Conservation (phyloP, 2,113 vertebrate species). For the Laterallus jamaicensis region DNA sequence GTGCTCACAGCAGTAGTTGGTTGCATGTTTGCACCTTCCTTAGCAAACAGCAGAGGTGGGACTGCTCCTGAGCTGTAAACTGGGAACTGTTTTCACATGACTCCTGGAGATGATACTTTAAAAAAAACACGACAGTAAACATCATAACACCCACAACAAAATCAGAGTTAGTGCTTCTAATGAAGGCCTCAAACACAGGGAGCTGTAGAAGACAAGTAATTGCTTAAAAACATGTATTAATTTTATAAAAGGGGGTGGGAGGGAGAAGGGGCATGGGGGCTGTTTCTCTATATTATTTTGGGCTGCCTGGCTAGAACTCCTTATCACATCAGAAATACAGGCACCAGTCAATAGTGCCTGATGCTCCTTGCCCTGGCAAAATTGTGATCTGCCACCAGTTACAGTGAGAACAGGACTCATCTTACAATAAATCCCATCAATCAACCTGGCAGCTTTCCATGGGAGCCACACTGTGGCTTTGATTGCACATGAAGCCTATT, state of each 20-base stretch:
- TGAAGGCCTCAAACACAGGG: background rate
- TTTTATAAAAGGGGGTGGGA: background rate
- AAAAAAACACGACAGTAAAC: background rate
- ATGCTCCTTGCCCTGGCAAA: background rate
- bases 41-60: background rate
- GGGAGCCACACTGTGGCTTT: constrained; percentile 2
- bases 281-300: background rate
- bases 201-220: background rate
- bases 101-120: background rate
- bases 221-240: background rate
- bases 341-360: background rate
- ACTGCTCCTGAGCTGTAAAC: background rate
- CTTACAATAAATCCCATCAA: background rate
- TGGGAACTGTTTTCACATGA: background rate
- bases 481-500: constrained; percentile 23
- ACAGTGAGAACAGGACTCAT: fast-evolving
- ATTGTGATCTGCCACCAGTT: background rate
- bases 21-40: background rate
- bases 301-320: background rate
- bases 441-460: constrained; percentile 9
- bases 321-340: background rate
- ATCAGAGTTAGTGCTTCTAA: background rate
- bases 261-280: fast-evolving
- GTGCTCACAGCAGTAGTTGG: background rate
- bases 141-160: background rate